Percentiles rank a stretch among this genome's conserved stretches.
phyloP scores from a whole-genome alignment of 2,888 invertebrate species.

The Galeopsomyia nigrocyanea region DNA sequence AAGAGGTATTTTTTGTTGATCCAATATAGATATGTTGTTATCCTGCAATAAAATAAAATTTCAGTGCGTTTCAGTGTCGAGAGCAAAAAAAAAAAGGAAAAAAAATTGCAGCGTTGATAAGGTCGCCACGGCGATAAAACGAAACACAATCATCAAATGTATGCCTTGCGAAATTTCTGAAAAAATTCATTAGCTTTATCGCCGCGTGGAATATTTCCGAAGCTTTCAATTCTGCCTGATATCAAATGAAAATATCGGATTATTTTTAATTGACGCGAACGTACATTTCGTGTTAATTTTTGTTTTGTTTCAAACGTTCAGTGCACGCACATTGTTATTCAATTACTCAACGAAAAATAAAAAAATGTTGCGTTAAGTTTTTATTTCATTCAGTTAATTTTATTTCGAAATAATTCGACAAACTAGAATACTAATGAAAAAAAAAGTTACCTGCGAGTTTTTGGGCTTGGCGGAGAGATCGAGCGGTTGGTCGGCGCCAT shows the following conservation, averaged over 20 bases:
- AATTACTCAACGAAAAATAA: not conserved
- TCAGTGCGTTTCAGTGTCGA: not conserved
- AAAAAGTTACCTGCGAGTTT: constrained; percentile 64
- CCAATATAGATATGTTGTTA: constrained; percentile 67
- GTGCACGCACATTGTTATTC: not conserved
- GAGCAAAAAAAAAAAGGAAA: not conserved
- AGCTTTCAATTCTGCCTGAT: not conserved
- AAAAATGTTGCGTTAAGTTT: no score
- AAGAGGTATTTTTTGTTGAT: constrained; percentile 68
- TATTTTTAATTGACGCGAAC: not conserved
- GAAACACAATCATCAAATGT: constrained; percentile 17
- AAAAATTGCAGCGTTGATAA: constrained; percentile 2
- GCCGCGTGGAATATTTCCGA: constrained; percentile 15
- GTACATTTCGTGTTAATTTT: constrained; percentile 3
- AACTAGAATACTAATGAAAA: constrained; percentile 3
- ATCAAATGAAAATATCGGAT: not conserved
- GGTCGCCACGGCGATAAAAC: constrained; percentile 5
- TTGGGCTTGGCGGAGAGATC: constrained; percentile 88
- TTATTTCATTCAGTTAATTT: no score
- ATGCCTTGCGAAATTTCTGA: constrained; percentile 27
- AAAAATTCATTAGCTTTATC: constrained; percentile 30
- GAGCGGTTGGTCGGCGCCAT: constrained; percentile 81
- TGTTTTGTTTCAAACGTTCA: not conserved
- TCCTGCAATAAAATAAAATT: constrained; percentile 57
- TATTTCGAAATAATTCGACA: not conserved